A percentile compares a stretch with the other conserved stretches of the same genome.
Evolutionary conservation across 2,888 invertebrate genomes (phyloP).

Genomic region (Drosophila affinis): DNA sequence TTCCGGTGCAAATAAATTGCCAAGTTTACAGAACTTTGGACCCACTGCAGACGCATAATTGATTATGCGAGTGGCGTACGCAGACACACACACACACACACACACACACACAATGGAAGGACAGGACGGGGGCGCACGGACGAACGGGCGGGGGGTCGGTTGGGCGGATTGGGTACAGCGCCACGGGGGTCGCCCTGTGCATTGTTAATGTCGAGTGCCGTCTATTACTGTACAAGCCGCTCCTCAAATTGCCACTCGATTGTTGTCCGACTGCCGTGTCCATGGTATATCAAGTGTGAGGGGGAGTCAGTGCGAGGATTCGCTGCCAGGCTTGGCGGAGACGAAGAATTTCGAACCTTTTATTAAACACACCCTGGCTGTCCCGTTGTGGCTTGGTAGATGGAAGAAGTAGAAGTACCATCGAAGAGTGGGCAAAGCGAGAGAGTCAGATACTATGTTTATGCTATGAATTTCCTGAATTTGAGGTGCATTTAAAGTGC

Average conservation of each 20-base stretch:
- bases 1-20: slow-evolving; percentile 80
- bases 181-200: slow-evolving; percentile 11
- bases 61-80: slow-evolving; percentile 70
- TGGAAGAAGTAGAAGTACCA: too few relatives aligned
- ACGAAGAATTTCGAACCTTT: too few relatives aligned
- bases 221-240: slow-evolving; percentile 32
- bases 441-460: too few relatives aligned
- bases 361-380: too few relatives aligned
- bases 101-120: slow-evolving; percentile 16
- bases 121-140: not conserved
- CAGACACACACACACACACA: slow-evolving; percentile 2
- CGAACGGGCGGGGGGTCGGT: not conserved
- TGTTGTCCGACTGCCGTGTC: slow-evolving; percentile 6
- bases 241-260: slow-evolving; percentile 48
- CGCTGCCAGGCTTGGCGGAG: too few relatives aligned
- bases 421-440: too few relatives aligned
- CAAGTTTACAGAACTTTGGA: slow-evolving; percentile 73
- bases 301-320: not conserved
- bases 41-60: slow-evolving; percentile 73
- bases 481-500: too few relatives aligned
- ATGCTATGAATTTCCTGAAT: too few relatives aligned
- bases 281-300: not conserved
- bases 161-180: slow-evolving; percentile 1
- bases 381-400: too few relatives aligned
- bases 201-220: slow-evolving; percentile 23